These are phyloP conservation scores for Morus bassanus DNA, from an alignment of 2,797 vertebrate genomes.

Conservation along the genomic window DNA sequence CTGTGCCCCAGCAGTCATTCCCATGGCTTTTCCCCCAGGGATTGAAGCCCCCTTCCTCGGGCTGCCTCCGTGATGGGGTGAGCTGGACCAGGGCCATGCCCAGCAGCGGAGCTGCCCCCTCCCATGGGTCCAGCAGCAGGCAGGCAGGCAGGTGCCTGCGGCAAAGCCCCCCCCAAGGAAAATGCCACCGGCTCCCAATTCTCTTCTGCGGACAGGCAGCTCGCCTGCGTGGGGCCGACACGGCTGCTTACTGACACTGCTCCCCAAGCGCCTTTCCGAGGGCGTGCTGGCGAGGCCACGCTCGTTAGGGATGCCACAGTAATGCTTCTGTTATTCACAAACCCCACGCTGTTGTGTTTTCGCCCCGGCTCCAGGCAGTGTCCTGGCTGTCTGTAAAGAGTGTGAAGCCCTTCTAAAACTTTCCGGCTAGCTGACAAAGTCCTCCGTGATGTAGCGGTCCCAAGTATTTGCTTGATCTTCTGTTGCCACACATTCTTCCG, in stretches of 20 bases:
- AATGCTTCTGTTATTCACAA: not conserved
- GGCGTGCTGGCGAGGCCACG: not conserved
- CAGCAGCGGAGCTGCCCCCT: not conserved
- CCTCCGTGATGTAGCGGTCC: not conserved
- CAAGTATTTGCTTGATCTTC: not conserved
- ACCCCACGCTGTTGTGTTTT: not conserved
- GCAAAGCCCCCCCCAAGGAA: not conserved
- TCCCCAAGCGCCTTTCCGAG: not conserved
- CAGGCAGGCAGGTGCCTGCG: not conserved
- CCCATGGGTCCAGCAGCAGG: not conserved
- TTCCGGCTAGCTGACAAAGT: not conserved
- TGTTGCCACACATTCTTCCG: not conserved
- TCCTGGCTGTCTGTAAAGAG: not conserved
- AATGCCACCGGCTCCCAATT: not conserved
- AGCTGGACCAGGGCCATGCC: not conserved
- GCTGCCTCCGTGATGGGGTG: not conserved
- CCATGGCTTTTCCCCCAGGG: not conserved
- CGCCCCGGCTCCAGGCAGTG: not conserved
- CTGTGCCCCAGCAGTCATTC: not conserved
- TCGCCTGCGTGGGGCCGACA: fast-evolving
- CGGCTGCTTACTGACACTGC: not conserved
- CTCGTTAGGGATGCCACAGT: not conserved
- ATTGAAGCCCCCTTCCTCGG: not conserved
- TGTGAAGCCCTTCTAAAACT: not conserved
- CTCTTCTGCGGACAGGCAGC: not conserved